Evolutionary conservation across 2,797 vertebrate genomes (phyloP).

Genomic region (Chelmon rostratus): DNA sequence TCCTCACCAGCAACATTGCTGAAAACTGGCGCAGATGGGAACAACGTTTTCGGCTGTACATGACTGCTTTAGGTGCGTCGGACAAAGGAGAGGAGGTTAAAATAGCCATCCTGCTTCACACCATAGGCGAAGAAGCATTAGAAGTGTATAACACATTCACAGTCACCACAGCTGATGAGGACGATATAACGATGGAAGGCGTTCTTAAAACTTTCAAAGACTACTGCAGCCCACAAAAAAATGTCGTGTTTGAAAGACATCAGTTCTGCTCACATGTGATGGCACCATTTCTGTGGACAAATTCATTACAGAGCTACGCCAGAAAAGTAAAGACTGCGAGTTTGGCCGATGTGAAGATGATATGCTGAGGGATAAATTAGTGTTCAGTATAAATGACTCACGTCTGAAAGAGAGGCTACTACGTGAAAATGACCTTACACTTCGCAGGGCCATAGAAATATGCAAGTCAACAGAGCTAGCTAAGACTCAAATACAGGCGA

Average conservation of each 20-base stretch:
- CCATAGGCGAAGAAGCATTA: background rate
- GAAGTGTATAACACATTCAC: slow-evolving; percentile 25
- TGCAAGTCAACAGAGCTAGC: background rate
- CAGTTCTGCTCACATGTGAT: slow-evolving; percentile 39
- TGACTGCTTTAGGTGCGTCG: background rate
- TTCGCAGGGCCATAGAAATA: background rate
- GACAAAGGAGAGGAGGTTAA: background rate
- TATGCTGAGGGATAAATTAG: background rate
- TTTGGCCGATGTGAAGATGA: slow-evolving; percentile 6
- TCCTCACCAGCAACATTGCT: background rate
- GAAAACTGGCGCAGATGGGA: background rate
- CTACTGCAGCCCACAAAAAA: slow-evolving; percentile 50
- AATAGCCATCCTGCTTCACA: background rate
- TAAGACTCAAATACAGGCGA: slow-evolving; percentile 1
- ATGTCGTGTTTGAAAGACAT: slow-evolving; percentile 36
- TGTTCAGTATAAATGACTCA: slow-evolving; percentile 4
- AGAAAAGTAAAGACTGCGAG: slow-evolving; percentile 50
- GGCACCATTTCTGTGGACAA: slow-evolving; percentile 23
- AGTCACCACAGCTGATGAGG: background rate
- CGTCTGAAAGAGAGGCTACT: slow-evolving; percentile 18
- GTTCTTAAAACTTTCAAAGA: slow-evolving; percentile 17
- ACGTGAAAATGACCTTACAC: background rate
- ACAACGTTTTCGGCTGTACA: background rate
- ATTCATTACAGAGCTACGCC: slow-evolving; percentile 27
- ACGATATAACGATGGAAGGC: background rate